These are phyloP conservation scores for Chelonia mydas DNA, from an alignment of 2,797 vertebrate genomes.

Conservation along the genomic window DNA sequence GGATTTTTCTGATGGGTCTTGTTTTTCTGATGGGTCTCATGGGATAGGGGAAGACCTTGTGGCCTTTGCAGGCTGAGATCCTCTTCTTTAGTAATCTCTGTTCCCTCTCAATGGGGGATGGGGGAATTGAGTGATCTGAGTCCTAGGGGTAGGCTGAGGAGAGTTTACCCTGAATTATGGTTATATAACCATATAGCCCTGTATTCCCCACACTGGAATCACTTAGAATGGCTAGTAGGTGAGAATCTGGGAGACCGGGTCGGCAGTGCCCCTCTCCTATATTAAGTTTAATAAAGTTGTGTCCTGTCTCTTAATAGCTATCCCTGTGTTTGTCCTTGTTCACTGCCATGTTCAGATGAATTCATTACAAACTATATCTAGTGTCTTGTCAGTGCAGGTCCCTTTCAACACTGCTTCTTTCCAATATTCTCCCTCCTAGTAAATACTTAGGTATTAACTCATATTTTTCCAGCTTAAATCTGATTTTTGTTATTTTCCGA, in stretches of 20 bases:
- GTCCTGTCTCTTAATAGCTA: background rate
- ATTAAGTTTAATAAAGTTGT: background rate
- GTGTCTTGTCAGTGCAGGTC: background rate
- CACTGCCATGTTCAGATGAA: background rate
- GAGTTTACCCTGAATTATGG: background rate
- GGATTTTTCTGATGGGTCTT: background rate
- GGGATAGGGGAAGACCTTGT: background rate
- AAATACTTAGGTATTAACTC: background rate
- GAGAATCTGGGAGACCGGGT: background rate
- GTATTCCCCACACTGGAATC: background rate
- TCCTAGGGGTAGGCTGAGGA: background rate
- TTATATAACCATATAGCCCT: background rate
- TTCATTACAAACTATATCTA: background rate
- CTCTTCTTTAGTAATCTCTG: background rate
- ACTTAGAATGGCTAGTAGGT: background rate
- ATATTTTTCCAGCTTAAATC: background rate
- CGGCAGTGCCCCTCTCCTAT: background rate
- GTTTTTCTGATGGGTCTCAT: no score
- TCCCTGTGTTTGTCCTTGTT: background rate
- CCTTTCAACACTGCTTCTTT: background rate
- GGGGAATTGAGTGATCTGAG: background rate
- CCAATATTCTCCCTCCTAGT: background rate
- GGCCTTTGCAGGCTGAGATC: background rate
- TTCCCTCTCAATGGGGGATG: no score
- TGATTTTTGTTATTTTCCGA: background rate